phyloP scores from a whole-genome alignment of 2,888 invertebrate genomes.

The Eueremaeus valkanovi region DNA sequence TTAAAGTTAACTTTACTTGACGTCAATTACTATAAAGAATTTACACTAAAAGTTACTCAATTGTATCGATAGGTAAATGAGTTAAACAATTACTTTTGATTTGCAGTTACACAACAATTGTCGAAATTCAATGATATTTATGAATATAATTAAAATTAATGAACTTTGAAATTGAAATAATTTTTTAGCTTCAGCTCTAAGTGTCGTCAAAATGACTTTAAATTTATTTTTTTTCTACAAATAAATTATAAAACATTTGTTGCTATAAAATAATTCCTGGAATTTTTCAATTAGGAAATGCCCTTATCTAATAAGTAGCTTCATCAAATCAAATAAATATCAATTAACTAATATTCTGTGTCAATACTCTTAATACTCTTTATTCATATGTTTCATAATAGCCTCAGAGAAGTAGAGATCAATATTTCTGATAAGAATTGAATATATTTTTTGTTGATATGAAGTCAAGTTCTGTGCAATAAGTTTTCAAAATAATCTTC shows the following conservation, averaged over 20 bases:
- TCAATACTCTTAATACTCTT: not conserved
- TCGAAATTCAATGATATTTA: not conserved
- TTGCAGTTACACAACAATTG: not conserved
- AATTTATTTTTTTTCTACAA: too few species aligned
- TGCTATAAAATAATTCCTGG: not conserved
- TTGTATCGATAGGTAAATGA: not conserved
- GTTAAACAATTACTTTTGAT: not conserved
- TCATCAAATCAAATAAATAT: not conserved
- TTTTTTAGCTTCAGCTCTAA: too few species aligned
- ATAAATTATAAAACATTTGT: too few species aligned
- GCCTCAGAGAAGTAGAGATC: not conserved
- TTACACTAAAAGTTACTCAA: slow-evolving; percentile 14
- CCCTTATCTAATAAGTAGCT: not conserved
- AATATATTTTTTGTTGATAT: too few species aligned
- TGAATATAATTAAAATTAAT: not conserved
- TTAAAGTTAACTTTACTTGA: not conserved
- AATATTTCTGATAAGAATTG: too few species aligned
- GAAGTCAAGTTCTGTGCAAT: too few species aligned
- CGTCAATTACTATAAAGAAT: not conserved
- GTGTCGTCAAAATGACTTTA: too few species aligned
- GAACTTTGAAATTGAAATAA: not conserved
- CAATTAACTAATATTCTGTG: slow-evolving; percentile 23
- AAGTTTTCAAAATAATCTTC: not conserved
- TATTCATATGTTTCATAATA: not conserved
- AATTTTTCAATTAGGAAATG: not conserved